These are phyloP conservation scores for Lagodon rhomboides DNA, from an alignment of 2,797 vertebrate species.

Conservation along the genomic window DNA sequence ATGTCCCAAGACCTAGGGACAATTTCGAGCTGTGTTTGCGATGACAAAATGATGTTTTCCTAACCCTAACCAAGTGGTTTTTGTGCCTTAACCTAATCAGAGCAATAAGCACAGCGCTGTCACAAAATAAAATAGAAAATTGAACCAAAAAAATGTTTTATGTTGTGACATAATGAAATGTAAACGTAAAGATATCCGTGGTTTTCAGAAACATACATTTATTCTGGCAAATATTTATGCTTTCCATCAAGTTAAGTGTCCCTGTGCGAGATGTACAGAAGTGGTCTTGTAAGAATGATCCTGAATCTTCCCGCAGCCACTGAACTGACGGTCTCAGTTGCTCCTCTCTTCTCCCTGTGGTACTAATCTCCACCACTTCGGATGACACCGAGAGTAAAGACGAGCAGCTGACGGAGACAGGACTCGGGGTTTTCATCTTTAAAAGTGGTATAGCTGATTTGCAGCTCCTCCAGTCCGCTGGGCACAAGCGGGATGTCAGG, in stretches of 20 bases:
- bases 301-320: slow-evolving; percentile 1
- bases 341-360: not conserved
- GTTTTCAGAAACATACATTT: no score
- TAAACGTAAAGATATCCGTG: no score
- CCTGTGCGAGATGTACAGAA: slow-evolving; percentile 5
- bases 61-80: no score
- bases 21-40: no score
- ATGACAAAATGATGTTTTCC: no score
- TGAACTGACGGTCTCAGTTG: slow-evolving; percentile 15
- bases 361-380: slow-evolving; percentile 29
- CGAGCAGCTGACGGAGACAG: slow-evolving; percentile 23
- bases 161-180: no score
- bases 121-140: no score
- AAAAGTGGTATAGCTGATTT: slow-evolving; percentile 38
- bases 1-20: no score
- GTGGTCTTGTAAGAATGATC: not conserved
- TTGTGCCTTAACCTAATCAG: no score
- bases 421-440: slow-evolving; percentile 36
- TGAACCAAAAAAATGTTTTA: no score
- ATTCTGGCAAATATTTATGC: slow-evolving; percentile 2
- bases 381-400: slow-evolving; percentile 22
- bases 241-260: slow-evolving; percentile 12
- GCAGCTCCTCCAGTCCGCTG: slow-evolving; percentile 49
- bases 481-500: slow-evolving; percentile 38
- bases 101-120: no score